phyloP scores from a whole-genome alignment of 64 coral and sea anemone species.

The Pachyseris speciosa region DNA sequence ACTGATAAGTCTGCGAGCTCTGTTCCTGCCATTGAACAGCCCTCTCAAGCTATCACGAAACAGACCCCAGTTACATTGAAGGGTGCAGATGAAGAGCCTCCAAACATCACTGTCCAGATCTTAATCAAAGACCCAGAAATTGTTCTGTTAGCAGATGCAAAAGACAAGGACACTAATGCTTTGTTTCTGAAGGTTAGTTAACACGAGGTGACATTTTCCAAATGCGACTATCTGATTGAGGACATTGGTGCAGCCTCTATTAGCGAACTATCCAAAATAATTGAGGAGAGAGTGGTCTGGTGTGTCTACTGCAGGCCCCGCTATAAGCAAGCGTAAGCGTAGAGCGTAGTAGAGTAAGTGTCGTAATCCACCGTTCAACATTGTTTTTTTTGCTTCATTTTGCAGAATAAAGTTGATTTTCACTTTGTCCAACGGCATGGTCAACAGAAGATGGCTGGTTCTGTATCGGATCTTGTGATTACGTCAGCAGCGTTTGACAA shows the following conservation, averaged over 20 bases:
- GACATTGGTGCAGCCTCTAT: too few relatives aligned
- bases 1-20: slow-evolving; percentile 1
- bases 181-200: slow-evolving; percentile 86
- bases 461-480: slow-evolving; percentile 78
- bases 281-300: too few relatives aligned
- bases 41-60: slow-evolving; percentile 22
- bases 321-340: too few relatives aligned
- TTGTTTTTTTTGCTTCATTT: not conserved
- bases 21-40: not conserved
- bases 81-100: slow-evolving; percentile 60
- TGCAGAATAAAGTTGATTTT: slow-evolving; percentile 87
- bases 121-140: slow-evolving; percentile 86
- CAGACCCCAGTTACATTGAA: not conserved
- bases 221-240: too few relatives aligned
- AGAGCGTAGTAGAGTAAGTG: too few relatives aligned
- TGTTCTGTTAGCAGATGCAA: slow-evolving; percentile 91
- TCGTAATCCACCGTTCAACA: not conserved
- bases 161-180: slow-evolving; percentile 92
- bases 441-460: slow-evolving; percentile 82
- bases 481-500: slow-evolving; percentile 89
- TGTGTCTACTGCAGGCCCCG: too few relatives aligned
- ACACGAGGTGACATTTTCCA: too few relatives aligned
- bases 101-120: slow-evolving; percentile 67
- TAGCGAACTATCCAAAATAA: too few relatives aligned
- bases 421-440: slow-evolving; percentile 59